phyloP scores from a whole-genome alignment of 2,797 vertebrate genomes.

The Euphonia xanthogaster region DNA sequence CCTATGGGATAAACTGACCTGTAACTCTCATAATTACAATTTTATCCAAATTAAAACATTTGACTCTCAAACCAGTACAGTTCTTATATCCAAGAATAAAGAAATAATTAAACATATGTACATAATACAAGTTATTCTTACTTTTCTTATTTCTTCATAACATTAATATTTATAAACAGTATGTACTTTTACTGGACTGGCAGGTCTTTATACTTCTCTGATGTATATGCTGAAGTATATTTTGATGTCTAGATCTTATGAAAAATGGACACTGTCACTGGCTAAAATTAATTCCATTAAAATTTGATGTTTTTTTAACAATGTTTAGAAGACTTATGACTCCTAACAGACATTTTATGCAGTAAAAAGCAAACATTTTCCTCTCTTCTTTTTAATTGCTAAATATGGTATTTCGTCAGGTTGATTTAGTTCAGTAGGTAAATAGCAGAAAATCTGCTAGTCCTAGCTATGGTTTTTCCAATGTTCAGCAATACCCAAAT shows the following conservation, averaged over 20 bases:
- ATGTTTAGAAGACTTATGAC: not conserved
- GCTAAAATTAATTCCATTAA: not conserved
- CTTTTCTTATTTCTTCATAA: not conserved
- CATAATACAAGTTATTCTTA: not conserved
- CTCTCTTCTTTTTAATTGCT: not conserved
- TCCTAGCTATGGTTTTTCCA: not conserved
- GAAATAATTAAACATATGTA: not conserved
- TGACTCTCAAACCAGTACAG: not conserved
- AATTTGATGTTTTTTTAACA: not conserved
- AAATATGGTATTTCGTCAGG: not conserved
- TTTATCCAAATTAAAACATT: not conserved
- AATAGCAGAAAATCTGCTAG: slow-evolving; percentile 24
- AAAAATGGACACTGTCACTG: not conserved
- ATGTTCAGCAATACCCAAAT: slow-evolving; percentile 9
- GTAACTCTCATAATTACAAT: not conserved
- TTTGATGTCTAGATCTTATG: not conserved
- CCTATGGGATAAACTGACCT: not conserved
- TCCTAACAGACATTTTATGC: not conserved
- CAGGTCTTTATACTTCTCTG: not conserved
- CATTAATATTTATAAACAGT: not conserved
- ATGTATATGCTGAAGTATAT: not conserved
- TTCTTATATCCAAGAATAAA: not conserved
- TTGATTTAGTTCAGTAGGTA: slow-evolving; percentile 9
- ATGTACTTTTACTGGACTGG: not conserved
- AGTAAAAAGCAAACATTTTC: not conserved